phyloP scores from a whole-genome alignment of 2,797 vertebrate species.

The Cyprinodon diabolis region DNA sequence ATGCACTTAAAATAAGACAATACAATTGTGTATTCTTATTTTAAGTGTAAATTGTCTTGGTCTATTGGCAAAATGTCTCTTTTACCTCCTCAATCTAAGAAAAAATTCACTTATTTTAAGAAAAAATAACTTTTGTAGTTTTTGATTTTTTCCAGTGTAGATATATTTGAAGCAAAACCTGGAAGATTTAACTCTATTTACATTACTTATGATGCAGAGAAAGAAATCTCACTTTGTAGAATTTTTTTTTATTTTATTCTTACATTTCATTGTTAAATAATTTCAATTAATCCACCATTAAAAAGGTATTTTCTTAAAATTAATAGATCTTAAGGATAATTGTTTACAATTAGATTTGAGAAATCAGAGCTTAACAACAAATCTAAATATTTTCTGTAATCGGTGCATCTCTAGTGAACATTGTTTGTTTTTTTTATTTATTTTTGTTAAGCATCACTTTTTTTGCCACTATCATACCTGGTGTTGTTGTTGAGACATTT shows the following conservation, averaged over 20 bases:
- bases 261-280: background rate
- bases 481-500: constrained; percentile 75
- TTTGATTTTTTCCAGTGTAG: no score
- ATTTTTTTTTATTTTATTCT: background rate
- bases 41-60: no score
- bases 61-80: no score
- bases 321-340: background rate
- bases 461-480: constrained; percentile 63
- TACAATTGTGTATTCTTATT: no score
- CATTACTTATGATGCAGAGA: background rate
- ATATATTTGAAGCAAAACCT: background rate
- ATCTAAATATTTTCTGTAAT: background rate
- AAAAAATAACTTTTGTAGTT: no score
- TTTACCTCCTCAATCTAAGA: no score
- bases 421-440: background rate
- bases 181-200: background rate
- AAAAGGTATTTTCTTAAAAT: no score
- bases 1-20: no score
- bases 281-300: background rate
- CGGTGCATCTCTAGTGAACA: background rate
- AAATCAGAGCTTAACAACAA: background rate
- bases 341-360: background rate
- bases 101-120: no score
- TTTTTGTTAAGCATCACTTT: constrained; percentile 37
- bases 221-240: no score